Conservation (phyloP, 2,113 vertebrate species). For the Pelmatolapia mariae region DNA sequence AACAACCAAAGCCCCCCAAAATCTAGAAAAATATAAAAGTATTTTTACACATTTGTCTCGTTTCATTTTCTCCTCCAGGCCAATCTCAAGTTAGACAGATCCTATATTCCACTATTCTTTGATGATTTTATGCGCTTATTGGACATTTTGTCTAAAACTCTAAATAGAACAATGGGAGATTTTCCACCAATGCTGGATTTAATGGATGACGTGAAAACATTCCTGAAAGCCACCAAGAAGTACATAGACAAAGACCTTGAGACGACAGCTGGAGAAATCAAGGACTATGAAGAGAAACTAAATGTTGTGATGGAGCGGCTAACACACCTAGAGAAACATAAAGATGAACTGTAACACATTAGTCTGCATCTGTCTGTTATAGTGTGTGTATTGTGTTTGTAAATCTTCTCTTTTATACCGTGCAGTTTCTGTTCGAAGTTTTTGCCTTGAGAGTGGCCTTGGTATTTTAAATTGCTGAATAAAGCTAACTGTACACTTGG, state of each 20-base stretch:
- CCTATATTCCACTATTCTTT: background rate
- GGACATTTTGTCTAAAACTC: background rate
- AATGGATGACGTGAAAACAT: background rate
- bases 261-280: background rate
- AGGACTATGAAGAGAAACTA: background rate
- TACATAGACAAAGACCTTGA: background rate
- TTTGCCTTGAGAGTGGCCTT: background rate
- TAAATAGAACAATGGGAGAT: accelerated
- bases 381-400: background rate
- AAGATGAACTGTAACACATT: background rate
- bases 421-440: background rate
- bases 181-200: accelerated
- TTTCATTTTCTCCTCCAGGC: background rate
- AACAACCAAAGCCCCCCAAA: background rate
- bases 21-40: background rate
- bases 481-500: accelerated
- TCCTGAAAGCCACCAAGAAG: background rate
- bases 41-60: accelerated
- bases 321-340: background rate
- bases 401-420: background rate
- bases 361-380: background rate
- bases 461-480: accelerated
- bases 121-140: background rate
- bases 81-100: background rate
- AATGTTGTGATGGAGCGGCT: background rate